phyloP scores from a whole-genome alignment of 1,140 invertebrate species.

The Rhynchophorus ferrugineus region DNA sequence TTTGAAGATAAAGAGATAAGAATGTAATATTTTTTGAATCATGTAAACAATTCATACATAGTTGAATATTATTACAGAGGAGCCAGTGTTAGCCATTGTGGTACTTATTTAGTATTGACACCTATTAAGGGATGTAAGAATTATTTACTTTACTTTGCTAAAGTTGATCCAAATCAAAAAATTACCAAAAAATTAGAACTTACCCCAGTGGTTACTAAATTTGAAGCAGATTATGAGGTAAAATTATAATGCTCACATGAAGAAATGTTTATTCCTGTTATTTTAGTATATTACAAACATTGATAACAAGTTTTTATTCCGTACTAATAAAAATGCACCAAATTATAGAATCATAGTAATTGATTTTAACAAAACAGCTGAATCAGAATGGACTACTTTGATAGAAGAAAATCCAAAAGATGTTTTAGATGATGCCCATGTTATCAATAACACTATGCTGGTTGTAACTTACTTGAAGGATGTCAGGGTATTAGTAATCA shows the following conservation, averaged over 20 bases:
- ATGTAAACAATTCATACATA: background rate
- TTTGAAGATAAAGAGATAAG: slow-evolving; percentile 90
- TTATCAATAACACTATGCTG: slow-evolving; percentile 81
- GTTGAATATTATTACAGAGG: slow-evolving; percentile 48
- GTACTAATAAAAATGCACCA: slow-evolving; percentile 89
- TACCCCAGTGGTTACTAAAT: slow-evolving; percentile 74
- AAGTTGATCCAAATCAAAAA: slow-evolving; percentile 55
- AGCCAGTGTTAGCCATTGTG: slow-evolving; percentile 81
- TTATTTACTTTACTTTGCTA: slow-evolving; percentile 78
- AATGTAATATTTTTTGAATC: slow-evolving; percentile 54
- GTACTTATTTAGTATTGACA: slow-evolving; percentile 75
- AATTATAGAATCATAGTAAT: slow-evolving; percentile 86
- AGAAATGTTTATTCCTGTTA: slow-evolving; percentile 3
- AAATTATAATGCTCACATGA: slow-evolving; percentile 30
- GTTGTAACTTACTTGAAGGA: slow-evolving; percentile 87
- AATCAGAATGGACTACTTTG: slow-evolving; percentile 77
- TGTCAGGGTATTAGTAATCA: slow-evolving; percentile 67
- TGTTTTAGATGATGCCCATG: slow-evolving; percentile 81
- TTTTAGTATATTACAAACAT: slow-evolving; percentile 86
- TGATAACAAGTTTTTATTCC: slow-evolving; percentile 74
- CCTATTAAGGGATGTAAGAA: slow-evolving; percentile 79
- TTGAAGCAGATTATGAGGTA: slow-evolving; percentile 93
- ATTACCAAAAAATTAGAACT: slow-evolving; percentile 58
- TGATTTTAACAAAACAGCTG: slow-evolving; percentile 70
- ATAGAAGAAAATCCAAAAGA: slow-evolving; percentile 78